A percentile compares a stretch with the other conserved stretches of the same genome.
phyloP scores from a whole-genome alignment of 2,797 vertebrate genomes.

The Pangasius sanitwongsei region DNA sequence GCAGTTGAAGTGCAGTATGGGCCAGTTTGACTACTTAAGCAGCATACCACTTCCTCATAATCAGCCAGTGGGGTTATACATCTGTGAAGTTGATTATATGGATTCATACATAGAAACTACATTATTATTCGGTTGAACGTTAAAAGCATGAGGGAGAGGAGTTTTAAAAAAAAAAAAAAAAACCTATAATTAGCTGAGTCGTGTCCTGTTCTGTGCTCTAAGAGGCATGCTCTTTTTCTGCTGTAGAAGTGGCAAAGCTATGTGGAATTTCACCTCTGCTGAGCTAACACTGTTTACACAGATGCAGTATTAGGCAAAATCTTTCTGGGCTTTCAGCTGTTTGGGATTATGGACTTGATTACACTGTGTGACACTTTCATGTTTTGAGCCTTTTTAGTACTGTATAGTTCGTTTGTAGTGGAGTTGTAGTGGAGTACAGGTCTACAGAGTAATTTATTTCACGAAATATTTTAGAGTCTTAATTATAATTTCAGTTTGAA shows the following conservation, averaged over 20 bases:
- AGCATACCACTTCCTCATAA: neutral
- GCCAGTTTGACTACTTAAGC: neutral
- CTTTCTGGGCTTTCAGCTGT: constrained; percentile 8
- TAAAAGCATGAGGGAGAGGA: neutral
- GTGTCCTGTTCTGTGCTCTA: constrained; percentile 14
- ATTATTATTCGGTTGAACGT: constrained; percentile 7
- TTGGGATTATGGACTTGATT: constrained; percentile 22
- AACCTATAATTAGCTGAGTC: constrained; percentile 10
- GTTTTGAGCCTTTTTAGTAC: constrained; percentile 1
- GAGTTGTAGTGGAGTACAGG: neutral
- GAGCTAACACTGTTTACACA: constrained; percentile 45
- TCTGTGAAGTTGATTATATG: neutral
- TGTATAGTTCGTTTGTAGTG: constrained; percentile 9
- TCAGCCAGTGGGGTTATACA: neutral
- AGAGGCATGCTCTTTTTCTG: constrained; percentile 34
- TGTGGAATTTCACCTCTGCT: constrained; percentile 52
- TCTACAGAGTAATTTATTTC: neutral
- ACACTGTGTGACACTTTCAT: constrained; percentile 29
- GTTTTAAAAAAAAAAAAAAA: neutral
- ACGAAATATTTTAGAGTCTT: constrained; percentile 24
- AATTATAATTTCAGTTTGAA: neutral
- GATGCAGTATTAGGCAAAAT: constrained; percentile 45
- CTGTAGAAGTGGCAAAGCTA: constrained; percentile 34
- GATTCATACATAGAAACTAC: constrained; percentile 11
- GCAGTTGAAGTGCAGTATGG: neutral